phyloP scores from a whole-genome alignment of 2,797 vertebrate genomes.

The Phoxinus dragarum region DNA sequence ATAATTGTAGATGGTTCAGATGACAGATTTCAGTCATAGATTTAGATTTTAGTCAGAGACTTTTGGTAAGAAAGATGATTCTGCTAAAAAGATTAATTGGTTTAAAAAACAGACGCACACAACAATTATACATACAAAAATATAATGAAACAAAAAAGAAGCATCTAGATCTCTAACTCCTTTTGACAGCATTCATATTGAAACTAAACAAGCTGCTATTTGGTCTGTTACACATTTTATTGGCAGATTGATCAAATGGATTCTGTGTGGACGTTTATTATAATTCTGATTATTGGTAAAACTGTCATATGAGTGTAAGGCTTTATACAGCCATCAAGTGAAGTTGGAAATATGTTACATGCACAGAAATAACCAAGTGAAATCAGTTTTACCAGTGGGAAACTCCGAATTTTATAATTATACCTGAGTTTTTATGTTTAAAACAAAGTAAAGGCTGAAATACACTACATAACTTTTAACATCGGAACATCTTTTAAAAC shows the following conservation, averaged over 20 bases:
- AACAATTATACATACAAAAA: no score
- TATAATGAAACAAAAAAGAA: no score
- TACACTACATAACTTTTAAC: neutral
- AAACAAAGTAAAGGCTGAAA: neutral
- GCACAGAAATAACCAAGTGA: neutral
- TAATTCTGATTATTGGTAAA: neutral
- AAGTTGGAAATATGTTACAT: neutral
- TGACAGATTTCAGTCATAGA: neutral
- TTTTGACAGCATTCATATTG: neutral
- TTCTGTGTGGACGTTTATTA: neutral
- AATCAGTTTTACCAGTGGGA: neutral
- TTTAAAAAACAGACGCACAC: neutral
- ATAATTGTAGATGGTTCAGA: slow-evolving; percentile 60
- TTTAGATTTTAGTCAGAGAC: neutral
- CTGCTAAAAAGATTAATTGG: neutral
- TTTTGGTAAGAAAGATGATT: neutral
- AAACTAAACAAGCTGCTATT: neutral
- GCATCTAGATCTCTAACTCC: neutral
- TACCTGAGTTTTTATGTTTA: neutral
- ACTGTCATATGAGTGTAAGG: neutral
- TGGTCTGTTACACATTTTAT: neutral
- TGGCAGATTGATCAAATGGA: neutral
- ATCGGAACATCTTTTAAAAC: neutral
- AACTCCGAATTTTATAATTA: neutral
- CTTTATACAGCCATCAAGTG: neutral